Base-by-base conservation (phyloP, 2,113 vertebrate genomes). In the Brachyhypopomus gauderio region DNA sequence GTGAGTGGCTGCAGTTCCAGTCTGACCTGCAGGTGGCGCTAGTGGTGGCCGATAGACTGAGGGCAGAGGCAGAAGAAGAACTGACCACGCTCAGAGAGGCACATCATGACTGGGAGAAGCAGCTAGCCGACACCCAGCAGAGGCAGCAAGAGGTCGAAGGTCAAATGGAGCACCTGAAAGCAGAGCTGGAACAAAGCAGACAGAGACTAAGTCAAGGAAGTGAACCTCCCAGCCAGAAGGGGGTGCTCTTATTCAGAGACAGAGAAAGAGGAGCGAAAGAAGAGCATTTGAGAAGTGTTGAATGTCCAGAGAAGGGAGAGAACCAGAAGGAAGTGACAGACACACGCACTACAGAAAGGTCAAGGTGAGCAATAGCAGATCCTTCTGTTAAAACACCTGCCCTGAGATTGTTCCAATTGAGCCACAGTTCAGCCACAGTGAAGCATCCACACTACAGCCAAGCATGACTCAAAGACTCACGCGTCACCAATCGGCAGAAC, bases 1-100 rank as follows among this genome's bases (percentile, higher is more conserved):
- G 72, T 0, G 94, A 95, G 72, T 95, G 94, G 93, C 87, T 89
- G 78, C 93, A 95, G 88, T 94, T 95, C 88, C 94, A 95, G 89
- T 84, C 92, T 6, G 94, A 95, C 88, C 90, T 95, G 19, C 93
- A 94, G 89, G 93, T 94, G 85, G 94, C 94, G 0, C 92, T 95
- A 34, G 85, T 93, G 0, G 94, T 95, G 38, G 94, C 94, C 0
- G 94, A 95, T 79, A 88, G 94, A 19, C 84, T 95, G 64, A 89
- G 92, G 34, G 88, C 88, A 0, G 94, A 95, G 82, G 91, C 93
- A 0, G 93, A 94, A 59, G 93, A 94, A 45, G 94, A 94, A 77
- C 83, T 94, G 55, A 75, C 73, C 0, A 41, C 19, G 0, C 83
- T 93, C 41, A 84, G 87, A 74, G 75, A 70, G 11, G 88, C 87